Evolutionary conservation across 2,888 invertebrate species (phyloP).

Genomic region (Cryptus armator): DNA sequence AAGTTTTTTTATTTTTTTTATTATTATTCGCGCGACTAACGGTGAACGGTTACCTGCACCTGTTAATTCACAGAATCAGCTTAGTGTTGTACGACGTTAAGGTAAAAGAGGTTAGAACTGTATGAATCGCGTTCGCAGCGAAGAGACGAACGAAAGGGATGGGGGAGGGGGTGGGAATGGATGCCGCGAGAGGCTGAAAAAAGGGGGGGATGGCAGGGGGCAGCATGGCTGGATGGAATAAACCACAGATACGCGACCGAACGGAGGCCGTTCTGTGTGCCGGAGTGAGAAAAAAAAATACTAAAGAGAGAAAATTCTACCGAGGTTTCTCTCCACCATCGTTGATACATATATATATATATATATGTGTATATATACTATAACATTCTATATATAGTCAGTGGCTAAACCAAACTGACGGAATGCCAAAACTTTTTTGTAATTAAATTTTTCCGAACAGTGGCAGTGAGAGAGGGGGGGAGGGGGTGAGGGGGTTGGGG

Average conservation of each 20-base stretch:
- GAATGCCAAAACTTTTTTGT: slow-evolving; percentile 85
- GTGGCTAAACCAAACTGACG: slow-evolving; percentile 84
- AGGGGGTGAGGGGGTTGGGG: slow-evolving; percentile 9
- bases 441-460: slow-evolving; percentile 84
- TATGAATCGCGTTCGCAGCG: slow-evolving; percentile 27
- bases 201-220: slow-evolving; percentile 48
- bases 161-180: slow-evolving; percentile 15
- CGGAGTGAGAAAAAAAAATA: slow-evolving; percentile 63
- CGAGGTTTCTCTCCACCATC: slow-evolving; percentile 54
- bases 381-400: slow-evolving; percentile 72
- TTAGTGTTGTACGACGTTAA: slow-evolving; percentile 14
- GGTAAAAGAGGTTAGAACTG: slow-evolving; percentile 35
- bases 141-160: slow-evolving; percentile 48
- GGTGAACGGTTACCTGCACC: too few species aligned
- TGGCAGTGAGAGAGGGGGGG: slow-evolving; percentile 39
- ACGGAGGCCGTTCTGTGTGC: slow-evolving; percentile 65
- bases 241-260: slow-evolving; percentile 83
- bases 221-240: slow-evolving; percentile 79
- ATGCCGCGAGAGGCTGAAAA: slow-evolving; percentile 47
- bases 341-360: slow-evolving; percentile 29
- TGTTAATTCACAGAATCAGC: not conserved
- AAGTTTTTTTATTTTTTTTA: too few species aligned
- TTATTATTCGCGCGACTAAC: not conserved
- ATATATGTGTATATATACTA: slow-evolving; percentile 26
- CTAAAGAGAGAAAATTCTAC: slow-evolving; percentile 57